Percentiles rank a stretch among this genome's conserved stretches.
phyloP scores from a whole-genome alignment of 2,113 vertebrate genomes.

The Phylloscopus trochilus region DNA sequence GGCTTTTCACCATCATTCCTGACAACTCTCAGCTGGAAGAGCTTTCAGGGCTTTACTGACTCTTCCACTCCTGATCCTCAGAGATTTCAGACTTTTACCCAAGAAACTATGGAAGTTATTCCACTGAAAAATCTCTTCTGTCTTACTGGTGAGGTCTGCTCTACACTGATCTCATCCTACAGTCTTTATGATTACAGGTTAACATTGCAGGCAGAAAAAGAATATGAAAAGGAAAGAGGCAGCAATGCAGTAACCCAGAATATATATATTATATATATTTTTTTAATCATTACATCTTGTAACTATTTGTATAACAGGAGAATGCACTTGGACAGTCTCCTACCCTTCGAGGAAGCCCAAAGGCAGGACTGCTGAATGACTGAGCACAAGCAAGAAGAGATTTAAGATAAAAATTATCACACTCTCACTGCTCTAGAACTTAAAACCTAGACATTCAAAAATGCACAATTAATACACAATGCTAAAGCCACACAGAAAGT shows the following conservation, averaged over 20 bases:
- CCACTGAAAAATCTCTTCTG: neutral
- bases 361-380: neutral
- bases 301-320: neutral
- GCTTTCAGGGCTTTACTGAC: neutral
- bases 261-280: too few relatives aligned
- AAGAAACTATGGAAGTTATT: neutral
- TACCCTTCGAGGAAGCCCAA: neutral
- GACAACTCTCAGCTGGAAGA: neutral
- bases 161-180: neutral
- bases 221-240: neutral
- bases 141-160: neutral
- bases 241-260: neutral
- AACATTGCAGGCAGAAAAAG: neutral
- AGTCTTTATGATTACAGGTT: neutral
- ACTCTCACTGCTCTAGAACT: neutral
- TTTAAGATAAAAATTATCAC: neutral
- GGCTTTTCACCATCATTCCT: neutral
- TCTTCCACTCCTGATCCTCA: neutral
- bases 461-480: neutral
- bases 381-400: neutral
- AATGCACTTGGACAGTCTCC: neutral
- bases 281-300: neutral
- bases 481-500: neutral
- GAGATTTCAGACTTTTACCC: neutral
- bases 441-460: neutral